Percentiles rank a stretch among this genome's conserved stretches.
phyloP scores from a whole-genome alignment of 92 coral and sea anemone species.

The Galaxea fascicularis region DNA sequence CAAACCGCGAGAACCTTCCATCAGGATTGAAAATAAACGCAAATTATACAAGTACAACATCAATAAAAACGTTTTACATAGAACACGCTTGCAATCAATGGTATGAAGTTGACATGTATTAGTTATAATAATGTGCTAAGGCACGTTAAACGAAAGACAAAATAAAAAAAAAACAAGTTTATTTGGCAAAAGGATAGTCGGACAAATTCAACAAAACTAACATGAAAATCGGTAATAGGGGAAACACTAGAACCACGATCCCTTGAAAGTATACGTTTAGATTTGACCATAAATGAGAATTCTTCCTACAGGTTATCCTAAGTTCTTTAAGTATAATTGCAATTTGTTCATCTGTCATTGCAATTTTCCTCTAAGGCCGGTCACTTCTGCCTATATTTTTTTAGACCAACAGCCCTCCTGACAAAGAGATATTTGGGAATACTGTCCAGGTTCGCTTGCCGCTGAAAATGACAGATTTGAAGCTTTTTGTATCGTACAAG shows the following conservation, averaged over 20 bases:
- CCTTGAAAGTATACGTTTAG: neutral
- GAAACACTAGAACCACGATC: neutral
- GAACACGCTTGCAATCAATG: neutral
- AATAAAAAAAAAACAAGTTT: neutral
- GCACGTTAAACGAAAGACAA: neutral
- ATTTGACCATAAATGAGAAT: neutral
- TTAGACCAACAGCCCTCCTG: too few species aligned
- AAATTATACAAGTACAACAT: neutral
- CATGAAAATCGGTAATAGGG: neutral
- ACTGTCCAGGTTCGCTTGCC: too few species aligned
- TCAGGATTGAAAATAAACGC: neutral
- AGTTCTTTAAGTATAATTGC: too few species aligned
- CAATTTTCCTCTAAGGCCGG: too few species aligned
- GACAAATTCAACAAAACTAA: neutral
- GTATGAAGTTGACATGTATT: neutral
- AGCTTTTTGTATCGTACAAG: too few species aligned
- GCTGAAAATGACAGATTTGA: too few species aligned
- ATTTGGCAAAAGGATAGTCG: neutral
- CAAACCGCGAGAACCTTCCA: neutral
- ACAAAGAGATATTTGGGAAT: too few species aligned
- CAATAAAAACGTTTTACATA: neutral
- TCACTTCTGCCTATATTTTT: too few species aligned
- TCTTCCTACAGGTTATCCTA: too few species aligned
- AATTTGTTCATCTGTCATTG: too few species aligned
- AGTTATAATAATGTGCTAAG: neutral